A percentile compares a stretch with the other conserved stretches of the same genome.
phyloP scores from a whole-genome alignment of 2,888 invertebrate genomes.

The Lutraria lutraria region DNA sequence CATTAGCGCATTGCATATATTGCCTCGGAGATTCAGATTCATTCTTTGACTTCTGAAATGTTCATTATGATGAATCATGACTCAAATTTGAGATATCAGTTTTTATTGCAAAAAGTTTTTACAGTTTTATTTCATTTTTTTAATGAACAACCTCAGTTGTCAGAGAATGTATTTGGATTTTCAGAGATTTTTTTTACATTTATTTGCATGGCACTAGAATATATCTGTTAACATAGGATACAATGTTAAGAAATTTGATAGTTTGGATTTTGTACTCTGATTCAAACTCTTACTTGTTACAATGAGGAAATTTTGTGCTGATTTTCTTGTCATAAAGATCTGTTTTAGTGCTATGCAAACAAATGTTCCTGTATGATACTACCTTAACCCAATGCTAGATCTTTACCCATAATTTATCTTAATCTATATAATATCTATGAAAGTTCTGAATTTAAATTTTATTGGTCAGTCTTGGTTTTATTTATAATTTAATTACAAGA shows the following conservation, averaged over 20 bases:
- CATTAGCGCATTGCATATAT: neutral
- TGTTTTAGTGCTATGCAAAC: constrained; percentile 2
- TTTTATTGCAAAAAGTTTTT: neutral
- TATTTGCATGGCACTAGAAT: constrained; percentile 5
- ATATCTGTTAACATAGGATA: neutral
- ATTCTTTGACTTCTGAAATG: constrained; percentile 5
- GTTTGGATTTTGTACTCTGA: neutral
- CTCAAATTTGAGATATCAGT: no score
- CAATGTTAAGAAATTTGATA: neutral
- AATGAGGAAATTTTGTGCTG: no score
- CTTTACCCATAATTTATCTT: neutral
- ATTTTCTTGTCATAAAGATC: neutral
- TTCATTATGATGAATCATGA: no score
- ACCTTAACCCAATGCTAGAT: constrained; percentile 10
- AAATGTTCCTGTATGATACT: neutral
- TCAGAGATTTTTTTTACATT: neutral
- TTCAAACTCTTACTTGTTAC: neutral
- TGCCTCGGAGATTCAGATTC: neutral
- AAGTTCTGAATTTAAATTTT: neutral
- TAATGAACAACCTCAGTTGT: neutral
- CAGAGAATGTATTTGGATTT: neutral
- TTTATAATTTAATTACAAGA: no score
- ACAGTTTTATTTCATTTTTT: neutral
- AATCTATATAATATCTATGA: neutral
- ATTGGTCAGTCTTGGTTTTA: no score